These are phyloP conservation scores for Calypte anna DNA, from an alignment of 2,113 vertebrate genomes.

Conservation along the genomic window DNA sequence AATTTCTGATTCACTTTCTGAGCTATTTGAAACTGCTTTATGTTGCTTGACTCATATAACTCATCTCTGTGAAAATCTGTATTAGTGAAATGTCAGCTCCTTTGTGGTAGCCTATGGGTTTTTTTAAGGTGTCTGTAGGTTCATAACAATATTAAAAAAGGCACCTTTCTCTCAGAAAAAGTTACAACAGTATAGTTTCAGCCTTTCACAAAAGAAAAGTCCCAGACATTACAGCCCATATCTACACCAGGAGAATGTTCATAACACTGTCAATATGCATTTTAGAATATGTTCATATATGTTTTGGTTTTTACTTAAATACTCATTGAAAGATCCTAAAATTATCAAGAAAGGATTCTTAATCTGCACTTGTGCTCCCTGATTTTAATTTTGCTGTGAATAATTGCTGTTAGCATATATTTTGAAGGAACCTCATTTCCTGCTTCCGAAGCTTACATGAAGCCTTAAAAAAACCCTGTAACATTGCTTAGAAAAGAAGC, in stretches of 20 bases:
- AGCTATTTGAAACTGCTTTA: conserved; percentile 64
- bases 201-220: background rate
- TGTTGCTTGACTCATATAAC: conserved; percentile 68
- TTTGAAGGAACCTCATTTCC: background rate
- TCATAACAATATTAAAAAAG: conserved; percentile 33
- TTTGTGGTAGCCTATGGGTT: background rate
- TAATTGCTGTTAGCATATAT: background rate
- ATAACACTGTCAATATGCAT: background rate
- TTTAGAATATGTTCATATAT: background rate
- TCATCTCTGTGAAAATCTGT: conserved; percentile 69
- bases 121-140: conserved; percentile 39
- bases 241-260: background rate
- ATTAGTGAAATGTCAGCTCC: conserved; percentile 69
- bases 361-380: background rate
- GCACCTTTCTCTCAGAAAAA: background rate
- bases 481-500: background rate
- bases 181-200: background rate
- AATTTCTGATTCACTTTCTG: conserved; percentile 69
- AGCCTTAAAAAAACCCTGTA: background rate
- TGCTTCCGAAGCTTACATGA: background rate
- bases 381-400: background rate
- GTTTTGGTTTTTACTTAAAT: background rate
- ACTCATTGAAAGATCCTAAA: background rate
- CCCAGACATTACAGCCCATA: background rate
- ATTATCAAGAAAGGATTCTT: background rate